Conservation (phyloP, 2,113 vertebrate genomes). For the Hemibates koningsi region DNA sequence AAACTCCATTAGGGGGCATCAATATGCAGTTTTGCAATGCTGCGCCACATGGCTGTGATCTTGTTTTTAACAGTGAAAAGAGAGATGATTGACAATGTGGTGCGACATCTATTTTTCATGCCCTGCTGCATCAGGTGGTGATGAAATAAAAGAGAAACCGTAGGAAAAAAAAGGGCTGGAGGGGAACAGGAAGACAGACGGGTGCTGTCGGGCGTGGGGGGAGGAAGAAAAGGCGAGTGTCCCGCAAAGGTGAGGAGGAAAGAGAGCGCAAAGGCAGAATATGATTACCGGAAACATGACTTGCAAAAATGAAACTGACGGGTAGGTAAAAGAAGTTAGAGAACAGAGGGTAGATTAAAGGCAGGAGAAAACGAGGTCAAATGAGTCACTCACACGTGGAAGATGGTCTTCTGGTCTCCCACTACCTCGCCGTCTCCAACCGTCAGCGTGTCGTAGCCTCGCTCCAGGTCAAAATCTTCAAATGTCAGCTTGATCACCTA, state of each 20-base stretch:
- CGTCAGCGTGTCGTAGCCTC: conserved; percentile 96
- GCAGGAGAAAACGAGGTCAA: not conserved
- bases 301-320: not conserved
- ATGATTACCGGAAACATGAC: not conserved
- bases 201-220: not conserved
- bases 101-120: conserved; percentile 51
- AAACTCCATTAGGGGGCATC: conserved; percentile 54
- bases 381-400: conserved; percentile 89
- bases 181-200: conserved; percentile 10
- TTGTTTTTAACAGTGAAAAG: conserved; percentile 56
- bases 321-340: not conserved
- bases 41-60: conserved; percentile 31
- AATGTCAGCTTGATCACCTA: conserved; percentile 98
- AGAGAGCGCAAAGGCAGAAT: not conserved
- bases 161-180: not conserved
- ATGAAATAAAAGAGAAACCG: conserved; percentile 60
- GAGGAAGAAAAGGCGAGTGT: not conserved
- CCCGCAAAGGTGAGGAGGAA: not conserved
- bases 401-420: conserved; percentile 93
- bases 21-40: conserved; percentile 32
- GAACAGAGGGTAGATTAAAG: not conserved
- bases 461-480: conserved; percentile 96
- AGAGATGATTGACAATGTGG: conserved; percentile 62
- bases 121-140: conserved; percentile 54
- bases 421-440: conserved; percentile 91